Base-by-base conservation (phyloP, 2,113 vertebrate genomes). In the Rattus rattus region DNA sequence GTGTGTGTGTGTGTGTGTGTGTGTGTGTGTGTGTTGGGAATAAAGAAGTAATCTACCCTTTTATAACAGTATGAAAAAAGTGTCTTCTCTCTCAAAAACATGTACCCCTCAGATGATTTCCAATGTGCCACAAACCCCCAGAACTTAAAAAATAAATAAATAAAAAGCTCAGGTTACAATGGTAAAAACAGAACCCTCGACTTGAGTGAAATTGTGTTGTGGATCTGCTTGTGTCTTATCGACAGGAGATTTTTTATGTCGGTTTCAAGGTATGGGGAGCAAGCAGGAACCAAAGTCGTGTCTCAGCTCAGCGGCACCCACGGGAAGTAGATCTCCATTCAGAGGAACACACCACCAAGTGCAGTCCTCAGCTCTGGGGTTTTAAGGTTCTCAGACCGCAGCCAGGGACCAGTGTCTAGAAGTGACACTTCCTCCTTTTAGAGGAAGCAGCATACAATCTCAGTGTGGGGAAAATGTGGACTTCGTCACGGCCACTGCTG, bases 131-230 rank as follows among this genome's bases (percentile, higher is more conserved):
- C 33, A 67, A n/a, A 24, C 63, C 54, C 83, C 56, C 63, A 85
- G 43, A 94, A 96, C 52, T 88, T 97, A n/a, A 47, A 80, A 8
- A 70, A n/a, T 76, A 76, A n/a, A 43, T n/a, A 70, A 70, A 54
- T 3, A 69, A 52, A 84, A 72, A 39, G 11, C 89, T 86, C 36
- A n/a, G 36, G 61, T 65, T 65, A 47, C 16, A 8, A 49, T 72
- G 19, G 36, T 39, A 56, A 56, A n/a, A 19, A 2, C 69, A 72
- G 70, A 39, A 20, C 13, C 67, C 72, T 90, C 33, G 47, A 90
- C 75, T 72, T 77, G 0, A 39, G 63, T 49, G 61, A 73, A 49
- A 39, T 6, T 20, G 43, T 26, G 73, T 36, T 39, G 52, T 3
- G 20, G 89, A 16, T 63, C 54, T 70, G 89, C 28, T 17, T 11